Conservation (phyloP, 2,888 invertebrate genomes). For the Drosophila ustulata region DNA sequence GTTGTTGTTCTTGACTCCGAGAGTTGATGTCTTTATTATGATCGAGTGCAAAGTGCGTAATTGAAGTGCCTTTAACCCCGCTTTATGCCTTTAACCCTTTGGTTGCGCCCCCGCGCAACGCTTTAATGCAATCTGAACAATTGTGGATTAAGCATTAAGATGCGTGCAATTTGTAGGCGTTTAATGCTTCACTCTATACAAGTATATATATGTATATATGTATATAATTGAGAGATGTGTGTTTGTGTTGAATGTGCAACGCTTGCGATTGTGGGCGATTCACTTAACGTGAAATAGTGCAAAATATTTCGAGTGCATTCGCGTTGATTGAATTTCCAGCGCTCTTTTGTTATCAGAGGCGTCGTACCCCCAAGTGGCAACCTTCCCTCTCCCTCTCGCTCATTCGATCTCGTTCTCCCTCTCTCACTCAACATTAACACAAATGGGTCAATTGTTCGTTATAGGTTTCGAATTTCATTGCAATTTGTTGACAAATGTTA, state of each 20-base stretch:
- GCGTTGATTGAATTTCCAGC: constrained; percentile 61
- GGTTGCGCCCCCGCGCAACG: constrained; percentile 6
- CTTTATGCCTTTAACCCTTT: constrained; percentile 4
- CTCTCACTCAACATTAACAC: constrained; percentile 29
- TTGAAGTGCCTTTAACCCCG: not conserved
- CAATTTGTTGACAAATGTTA: constrained; percentile 53
- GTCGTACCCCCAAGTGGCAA: constrained; percentile 8
- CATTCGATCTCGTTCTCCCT: not conserved
- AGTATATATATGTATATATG: too few relatives aligned
- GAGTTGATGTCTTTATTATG: constrained; percentile 12
- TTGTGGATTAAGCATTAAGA: constrained; percentile 39
- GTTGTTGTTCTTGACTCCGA: too few relatives aligned
- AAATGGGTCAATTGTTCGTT: constrained; percentile 68
- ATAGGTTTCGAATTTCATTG: constrained; percentile 62
- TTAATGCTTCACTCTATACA: not conserved
- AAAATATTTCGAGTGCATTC: constrained; percentile 55
- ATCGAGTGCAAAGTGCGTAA: constrained; percentile 9
- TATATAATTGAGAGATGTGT: too few relatives aligned
- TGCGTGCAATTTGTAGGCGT: constrained; percentile 58
- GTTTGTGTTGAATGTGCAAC: constrained; percentile 3
- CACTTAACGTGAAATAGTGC: constrained; percentile 36
- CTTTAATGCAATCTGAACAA: constrained; percentile 45
- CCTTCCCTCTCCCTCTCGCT: not conserved
- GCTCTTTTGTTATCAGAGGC: constrained; percentile 42
- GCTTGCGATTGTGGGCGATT: constrained; percentile 28